phyloP scores from a whole-genome alignment of 2,797 vertebrate genomes.

The Leucoraja ocellata region DNA sequence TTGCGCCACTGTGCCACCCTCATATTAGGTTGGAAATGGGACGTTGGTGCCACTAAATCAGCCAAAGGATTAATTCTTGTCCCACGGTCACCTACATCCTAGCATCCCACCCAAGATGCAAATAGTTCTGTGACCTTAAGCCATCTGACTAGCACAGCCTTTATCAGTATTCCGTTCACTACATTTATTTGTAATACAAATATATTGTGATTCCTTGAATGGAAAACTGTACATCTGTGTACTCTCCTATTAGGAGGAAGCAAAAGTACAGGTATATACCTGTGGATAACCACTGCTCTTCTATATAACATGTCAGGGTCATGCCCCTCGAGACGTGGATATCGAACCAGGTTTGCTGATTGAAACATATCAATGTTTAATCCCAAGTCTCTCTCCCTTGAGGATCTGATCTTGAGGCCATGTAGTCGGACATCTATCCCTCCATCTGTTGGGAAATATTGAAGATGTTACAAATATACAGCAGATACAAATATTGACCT shows the following conservation, averaged over 20 bases:
- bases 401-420: constrained; percentile 92
- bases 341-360: constrained; percentile 81
- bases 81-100: too few relatives aligned
- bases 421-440: constrained; percentile 91
- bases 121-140: not conserved
- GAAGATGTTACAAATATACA: not conserved
- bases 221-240: not conserved
- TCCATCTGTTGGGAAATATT: constrained; percentile 64
- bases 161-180: not conserved
- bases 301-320: constrained; percentile 80
- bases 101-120: not conserved
- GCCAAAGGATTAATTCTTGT: not conserved
- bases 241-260: not conserved
- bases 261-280: constrained; percentile 54
- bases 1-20: too few relatives aligned
- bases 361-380: constrained; percentile 91
- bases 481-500: not conserved
- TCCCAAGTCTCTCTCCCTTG: constrained; percentile 82
- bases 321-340: constrained; percentile 88
- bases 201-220: not conserved
- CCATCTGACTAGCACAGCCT: not conserved
- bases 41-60: not conserved
- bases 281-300: constrained; percentile 80
- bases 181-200: not conserved
- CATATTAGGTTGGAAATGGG: too few relatives aligned